A percentile compares a stretch with the other conserved stretches of the same genome.
These are phyloP conservation scores for Myxocyprinus asiaticus DNA, from an alignment of 2,113 vertebrate species.

Conservation along the genomic window DNA sequence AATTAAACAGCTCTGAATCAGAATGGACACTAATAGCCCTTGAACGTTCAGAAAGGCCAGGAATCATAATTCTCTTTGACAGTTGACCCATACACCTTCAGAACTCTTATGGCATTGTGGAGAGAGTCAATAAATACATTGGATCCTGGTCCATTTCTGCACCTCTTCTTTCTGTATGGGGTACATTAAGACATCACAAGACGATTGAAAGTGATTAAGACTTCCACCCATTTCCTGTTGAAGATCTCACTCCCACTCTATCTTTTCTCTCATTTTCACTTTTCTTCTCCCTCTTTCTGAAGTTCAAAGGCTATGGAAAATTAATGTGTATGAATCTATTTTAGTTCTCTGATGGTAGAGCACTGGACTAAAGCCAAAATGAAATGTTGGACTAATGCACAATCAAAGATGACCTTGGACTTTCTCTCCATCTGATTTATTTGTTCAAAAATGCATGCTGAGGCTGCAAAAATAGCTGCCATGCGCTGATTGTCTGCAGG, in stretches of 20 bases:
- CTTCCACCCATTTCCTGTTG: neutral
- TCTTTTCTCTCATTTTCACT: neutral
- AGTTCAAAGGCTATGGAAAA: constrained; percentile 24
- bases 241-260: neutral
- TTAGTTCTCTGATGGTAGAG: neutral
- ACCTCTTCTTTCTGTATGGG: constrained; percentile 3
- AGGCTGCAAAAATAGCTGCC: neutral
- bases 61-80: too few relatives aligned
- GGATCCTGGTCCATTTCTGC: neutral
- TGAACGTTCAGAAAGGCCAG: too few relatives aligned
- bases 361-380: neutral
- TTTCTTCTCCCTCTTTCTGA: neutral
- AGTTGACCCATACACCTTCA: too few relatives aligned
- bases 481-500: constrained; percentile 4
- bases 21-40: too few relatives aligned
- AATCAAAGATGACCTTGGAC: constrained; percentile 23
- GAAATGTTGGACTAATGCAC: neutral
- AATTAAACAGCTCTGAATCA: neutral
- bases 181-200: neutral
- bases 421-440: neutral
- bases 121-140: neutral
- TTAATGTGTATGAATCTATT: neutral
- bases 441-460: constrained; percentile 5
- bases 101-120: too few relatives aligned
- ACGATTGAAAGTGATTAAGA: constrained; percentile 2